phyloP scores from a whole-genome alignment of 2,113 vertebrate species.

The Nesoenas mayeri region DNA sequence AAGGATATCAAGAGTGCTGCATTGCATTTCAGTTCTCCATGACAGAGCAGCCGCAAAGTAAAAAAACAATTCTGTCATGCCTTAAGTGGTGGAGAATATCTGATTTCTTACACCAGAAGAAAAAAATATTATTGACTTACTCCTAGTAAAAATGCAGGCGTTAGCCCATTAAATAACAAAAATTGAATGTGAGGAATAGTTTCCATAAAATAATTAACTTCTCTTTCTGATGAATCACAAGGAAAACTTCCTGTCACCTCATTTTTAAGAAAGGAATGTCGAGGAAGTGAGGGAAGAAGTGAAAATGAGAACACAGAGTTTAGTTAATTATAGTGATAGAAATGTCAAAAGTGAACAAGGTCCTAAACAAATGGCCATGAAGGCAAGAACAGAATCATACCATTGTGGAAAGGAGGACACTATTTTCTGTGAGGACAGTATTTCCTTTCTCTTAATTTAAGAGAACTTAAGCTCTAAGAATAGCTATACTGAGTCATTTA shows the following conservation, averaged over 20 bases:
- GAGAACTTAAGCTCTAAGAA: neutral
- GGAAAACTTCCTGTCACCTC: neutral
- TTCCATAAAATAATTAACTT: slow-evolving; percentile 6
- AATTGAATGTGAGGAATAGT: neutral
- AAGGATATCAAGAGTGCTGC: neutral
- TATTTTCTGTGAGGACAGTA: neutral
- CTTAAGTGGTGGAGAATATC: neutral
- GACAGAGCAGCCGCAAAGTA: neutral
- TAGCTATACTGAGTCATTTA: neutral
- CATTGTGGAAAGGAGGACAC: neutral
- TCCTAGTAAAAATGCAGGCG: neutral
- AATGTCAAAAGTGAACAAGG: neutral
- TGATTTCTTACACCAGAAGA: neutral
- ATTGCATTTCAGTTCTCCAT: neutral
- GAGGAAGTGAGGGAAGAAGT: neutral
- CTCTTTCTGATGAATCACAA: neutral
- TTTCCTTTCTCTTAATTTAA: neutral
- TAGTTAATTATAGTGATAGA: slow-evolving; percentile 10
- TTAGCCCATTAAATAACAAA: neutral
- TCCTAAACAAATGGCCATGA: neutral
- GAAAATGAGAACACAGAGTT: neutral
- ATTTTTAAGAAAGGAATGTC: slow-evolving; percentile 13
- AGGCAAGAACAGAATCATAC: neutral
- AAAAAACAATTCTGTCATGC: neutral
- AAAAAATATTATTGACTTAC: slow-evolving; percentile 13